Percentiles rank a stretch among this genome's conserved stretches.
Evolutionary conservation across 1,140 invertebrate species (phyloP).

Genomic region (Brachionus manjavacas): DNA sequence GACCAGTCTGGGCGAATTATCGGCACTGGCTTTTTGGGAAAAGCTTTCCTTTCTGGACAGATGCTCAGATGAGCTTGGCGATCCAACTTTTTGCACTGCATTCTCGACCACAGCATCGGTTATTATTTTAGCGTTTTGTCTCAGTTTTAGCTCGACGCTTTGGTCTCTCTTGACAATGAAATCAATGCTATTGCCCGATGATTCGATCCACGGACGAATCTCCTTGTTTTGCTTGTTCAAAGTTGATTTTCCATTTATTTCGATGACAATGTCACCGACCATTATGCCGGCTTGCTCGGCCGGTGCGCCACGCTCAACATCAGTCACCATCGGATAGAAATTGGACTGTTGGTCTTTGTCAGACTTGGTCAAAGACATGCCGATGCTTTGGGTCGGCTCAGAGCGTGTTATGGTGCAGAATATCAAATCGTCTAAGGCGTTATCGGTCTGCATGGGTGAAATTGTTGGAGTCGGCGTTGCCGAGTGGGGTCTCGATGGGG

Average conservation of each 20-base stretch:
- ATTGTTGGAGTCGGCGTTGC: neutral
- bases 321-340: neutral
- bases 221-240: neutral
- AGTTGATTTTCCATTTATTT: constrained; percentile 40
- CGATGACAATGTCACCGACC: neutral
- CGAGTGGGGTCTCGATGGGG: neutral
- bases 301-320: neutral
- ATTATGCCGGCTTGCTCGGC: neutral
- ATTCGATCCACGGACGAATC: neutral
- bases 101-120: neutral
- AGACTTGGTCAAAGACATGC: constrained; percentile 13
- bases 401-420: neutral
- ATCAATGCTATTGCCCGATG: constrained; percentile 4
- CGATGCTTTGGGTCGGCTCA: neutral
- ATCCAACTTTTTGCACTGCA: neutral
- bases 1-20: neutral
- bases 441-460: neutral
- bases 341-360: neutral
- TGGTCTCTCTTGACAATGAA: constrained; percentile 10
- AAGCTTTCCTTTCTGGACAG: constrained; percentile 32
- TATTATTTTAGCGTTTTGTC: neutral
- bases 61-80: neutral
- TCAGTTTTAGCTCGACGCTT: neutral
- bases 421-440: neutral
- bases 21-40: neutral